These are phyloP conservation scores for Globia sparganii DNA, from an alignment of 2,888 invertebrate genomes.

Conservation along the genomic window DNA sequence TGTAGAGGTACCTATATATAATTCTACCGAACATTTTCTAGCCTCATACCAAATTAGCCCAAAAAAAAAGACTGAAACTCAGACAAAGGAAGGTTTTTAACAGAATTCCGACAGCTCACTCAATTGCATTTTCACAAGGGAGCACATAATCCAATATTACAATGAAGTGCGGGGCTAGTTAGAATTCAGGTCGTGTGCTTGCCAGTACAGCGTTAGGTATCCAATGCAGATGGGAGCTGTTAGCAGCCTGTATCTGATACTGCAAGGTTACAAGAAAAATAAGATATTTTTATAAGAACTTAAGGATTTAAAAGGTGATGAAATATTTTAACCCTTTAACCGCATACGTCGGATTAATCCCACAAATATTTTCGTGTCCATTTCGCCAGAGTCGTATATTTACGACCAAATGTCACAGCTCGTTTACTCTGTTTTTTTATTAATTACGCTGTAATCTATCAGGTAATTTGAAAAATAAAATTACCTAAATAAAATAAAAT, in stretches of 20 bases:
- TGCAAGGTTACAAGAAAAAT: constrained; percentile 8
- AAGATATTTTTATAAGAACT: neutral
- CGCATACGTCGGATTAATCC: no score
- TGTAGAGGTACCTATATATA: accelerated
- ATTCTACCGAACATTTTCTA: neutral
- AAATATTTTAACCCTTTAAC: neutral
- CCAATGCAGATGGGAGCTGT: constrained; percentile 35
- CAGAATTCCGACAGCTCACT: constrained; percentile 18
- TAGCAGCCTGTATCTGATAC: constrained; percentile 17
- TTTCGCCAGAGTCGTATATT: no score
- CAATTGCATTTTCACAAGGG: constrained; percentile 29
- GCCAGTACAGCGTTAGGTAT: constrained; percentile 15
- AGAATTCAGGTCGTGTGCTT: constrained; percentile 52
- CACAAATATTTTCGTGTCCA: no score
- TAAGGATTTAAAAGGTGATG: neutral
- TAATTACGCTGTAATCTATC: no score
- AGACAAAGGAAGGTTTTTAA: constrained; percentile 5
- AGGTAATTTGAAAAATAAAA: no score
- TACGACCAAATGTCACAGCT: no score
- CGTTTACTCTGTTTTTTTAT: no score
- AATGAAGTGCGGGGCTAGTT: constrained; percentile 39
- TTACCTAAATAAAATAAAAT: no score
- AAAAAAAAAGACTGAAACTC: neutral
- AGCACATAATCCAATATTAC: constrained; percentile 30
- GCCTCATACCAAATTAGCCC: neutral